phyloP scores from a whole-genome alignment of 2,797 vertebrate species.

The Cuniculus paca region DNA sequence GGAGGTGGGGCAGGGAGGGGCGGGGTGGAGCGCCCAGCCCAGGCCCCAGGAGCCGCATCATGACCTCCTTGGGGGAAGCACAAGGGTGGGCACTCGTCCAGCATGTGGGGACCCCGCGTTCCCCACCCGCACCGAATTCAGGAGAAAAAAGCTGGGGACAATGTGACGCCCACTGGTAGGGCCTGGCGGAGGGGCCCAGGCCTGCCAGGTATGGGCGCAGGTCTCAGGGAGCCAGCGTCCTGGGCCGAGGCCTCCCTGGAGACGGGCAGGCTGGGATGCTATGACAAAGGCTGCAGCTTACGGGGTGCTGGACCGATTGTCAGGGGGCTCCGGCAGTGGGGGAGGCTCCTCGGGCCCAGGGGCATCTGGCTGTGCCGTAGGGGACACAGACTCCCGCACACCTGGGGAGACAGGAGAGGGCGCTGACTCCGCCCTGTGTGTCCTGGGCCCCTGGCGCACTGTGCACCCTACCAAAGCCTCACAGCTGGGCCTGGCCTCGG shows the following conservation, averaged over 20 bases:
- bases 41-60: neutral
- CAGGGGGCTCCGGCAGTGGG: slow-evolving; percentile 93
- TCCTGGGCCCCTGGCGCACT: neutral
- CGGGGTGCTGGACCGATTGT: slow-evolving; percentile 93
- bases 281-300: slow-evolving; percentile 87
- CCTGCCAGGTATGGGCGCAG: neutral
- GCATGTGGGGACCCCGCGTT: neutral
- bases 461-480: neutral
- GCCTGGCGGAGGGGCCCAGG: neutral
- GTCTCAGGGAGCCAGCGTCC: neutral
- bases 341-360: slow-evolving; percentile 93
- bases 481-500: neutral
- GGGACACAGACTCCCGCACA: slow-evolving; percentile 96
- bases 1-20: neutral
- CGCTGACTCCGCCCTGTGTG: accelerated
- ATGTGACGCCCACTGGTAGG: neutral
- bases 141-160: neutral
- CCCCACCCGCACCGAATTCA: neutral
- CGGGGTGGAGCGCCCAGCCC: neutral
- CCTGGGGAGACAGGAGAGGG: slow-evolving; percentile 87
- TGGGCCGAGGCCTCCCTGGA: neutral
- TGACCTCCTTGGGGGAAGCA: neutral
- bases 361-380: slow-evolving; percentile 91
- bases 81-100: neutral
- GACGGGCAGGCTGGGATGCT: neutral